These are phyloP conservation scores for Drosophila hamatofila DNA, from an alignment of 2,888 invertebrate species.

Conservation along the genomic window DNA sequence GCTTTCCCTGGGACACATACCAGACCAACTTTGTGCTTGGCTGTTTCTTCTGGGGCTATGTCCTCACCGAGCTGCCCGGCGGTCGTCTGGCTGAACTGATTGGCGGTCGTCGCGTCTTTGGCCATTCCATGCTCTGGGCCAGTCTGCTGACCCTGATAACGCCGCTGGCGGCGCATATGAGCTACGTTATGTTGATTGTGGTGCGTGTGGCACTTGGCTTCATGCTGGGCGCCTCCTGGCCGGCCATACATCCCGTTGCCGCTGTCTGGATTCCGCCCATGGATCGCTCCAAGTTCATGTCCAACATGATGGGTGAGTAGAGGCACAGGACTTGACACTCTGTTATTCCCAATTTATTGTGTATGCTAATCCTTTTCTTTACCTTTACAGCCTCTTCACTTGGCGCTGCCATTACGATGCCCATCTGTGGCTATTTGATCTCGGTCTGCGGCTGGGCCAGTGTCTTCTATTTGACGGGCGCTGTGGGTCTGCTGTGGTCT, in stretches of 20 bases:
- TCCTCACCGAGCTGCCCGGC: conserved; percentile 95
- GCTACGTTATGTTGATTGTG: conserved; percentile 89
- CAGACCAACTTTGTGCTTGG: conserved; percentile 93
- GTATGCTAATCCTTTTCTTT: neutral
- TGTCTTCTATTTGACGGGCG: conserved; percentile 94
- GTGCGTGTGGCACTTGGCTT: conserved; percentile 91
- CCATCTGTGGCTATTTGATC: conserved; percentile 93
- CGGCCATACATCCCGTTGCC: conserved; percentile 96
- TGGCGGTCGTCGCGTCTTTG: conserved; percentile 93
- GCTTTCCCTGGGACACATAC: conserved; percentile 92
- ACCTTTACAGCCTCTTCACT: conserved; percentile 91
- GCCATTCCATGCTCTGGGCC: conserved; percentile 93
- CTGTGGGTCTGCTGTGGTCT: conserved; percentile 92
- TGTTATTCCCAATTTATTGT: neutral
- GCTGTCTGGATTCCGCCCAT: conserved; percentile 97
- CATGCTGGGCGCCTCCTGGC: conserved; percentile 94
- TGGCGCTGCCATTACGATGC: conserved; percentile 96
- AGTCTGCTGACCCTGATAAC: conserved; percentile 93
- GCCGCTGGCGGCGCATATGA: conserved; percentile 90
- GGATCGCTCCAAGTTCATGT: conserved; percentile 96
- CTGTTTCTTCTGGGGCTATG: conserved; percentile 96
- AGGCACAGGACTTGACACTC: neutral
- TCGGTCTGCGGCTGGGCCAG: conserved; percentile 94
- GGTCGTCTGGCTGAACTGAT: conserved; percentile 93
- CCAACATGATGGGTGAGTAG: conserved; percentile 93